Evolutionary conservation across 2,888 invertebrate species (phyloP), one percentile per base, ranked within the genome.

Genomic region (Acanthosepion pharaonis): DNA sequence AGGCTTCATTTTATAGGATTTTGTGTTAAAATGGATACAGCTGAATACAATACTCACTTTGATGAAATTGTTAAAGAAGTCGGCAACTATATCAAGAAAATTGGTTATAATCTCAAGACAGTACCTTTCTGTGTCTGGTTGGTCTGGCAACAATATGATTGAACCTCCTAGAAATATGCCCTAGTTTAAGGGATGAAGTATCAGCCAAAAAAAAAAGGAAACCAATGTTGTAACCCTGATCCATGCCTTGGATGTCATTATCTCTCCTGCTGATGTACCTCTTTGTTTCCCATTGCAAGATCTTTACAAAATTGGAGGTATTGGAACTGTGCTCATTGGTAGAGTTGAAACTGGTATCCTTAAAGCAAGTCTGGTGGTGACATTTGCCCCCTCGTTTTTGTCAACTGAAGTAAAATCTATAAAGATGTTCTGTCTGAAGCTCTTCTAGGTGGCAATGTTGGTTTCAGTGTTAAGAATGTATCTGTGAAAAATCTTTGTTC

Each of bases 71-170:
- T 99, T 98, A 99, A 99, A 98, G 99, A 99, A 98, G 99, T 99
- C 4, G 98, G 98, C 93, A 98, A 98, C 4, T 99, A 99, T 98
- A 99, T 99, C 98, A 99, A 99, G 98, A 99, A 99, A 98, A 99
- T 99, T 97, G 99, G 99, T 98, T 99, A 99, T 98, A 99, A 99
- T 98, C 99, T 99, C 95, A 98, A 98, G 96, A 98, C 99, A 94
- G 99, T 99, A 97, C 98, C 99, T 96, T 99, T 99, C 99, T 97
- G 99, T 99, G 98, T 99, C 99, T 97, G 99, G 99, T 97, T 99
- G 99, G 99, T 99, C 99, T 98, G 99, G 99, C 97, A 99, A 99
- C 98, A 99, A 99, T 98, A 99, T 99, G 99, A 98, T 99, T 98
- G 99, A 99, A 98, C 97, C 98, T 95, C 99, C 99, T 94, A 98